Evolutionary conservation across 2,113 vertebrate genomes (phyloP).

Genomic region (Coracopsis vasa): DNA sequence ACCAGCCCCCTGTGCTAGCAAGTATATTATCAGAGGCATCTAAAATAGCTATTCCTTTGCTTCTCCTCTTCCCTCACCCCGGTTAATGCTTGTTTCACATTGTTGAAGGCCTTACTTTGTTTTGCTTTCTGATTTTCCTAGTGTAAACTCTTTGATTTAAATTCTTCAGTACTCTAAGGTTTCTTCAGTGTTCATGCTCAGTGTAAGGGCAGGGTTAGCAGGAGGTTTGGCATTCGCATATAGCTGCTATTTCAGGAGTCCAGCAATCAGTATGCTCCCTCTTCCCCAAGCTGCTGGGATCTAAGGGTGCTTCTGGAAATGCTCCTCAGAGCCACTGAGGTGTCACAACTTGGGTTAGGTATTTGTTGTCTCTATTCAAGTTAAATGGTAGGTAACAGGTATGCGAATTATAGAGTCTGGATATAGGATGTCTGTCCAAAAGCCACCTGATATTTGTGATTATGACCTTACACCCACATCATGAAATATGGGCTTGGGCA

Average conservation of each 20-base stretch:
- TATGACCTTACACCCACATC: background rate
- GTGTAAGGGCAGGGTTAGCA: background rate
- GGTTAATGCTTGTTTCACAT: background rate
- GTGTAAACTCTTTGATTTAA: background rate
- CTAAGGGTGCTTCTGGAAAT: background rate
- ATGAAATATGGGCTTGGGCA: background rate
- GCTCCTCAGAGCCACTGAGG: background rate
- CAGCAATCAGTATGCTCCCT: rapidly evolving
- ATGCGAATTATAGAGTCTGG: background rate
- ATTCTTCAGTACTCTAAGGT: background rate
- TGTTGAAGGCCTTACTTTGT: background rate
- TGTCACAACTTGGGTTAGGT: background rate
- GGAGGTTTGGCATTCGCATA: rapidly evolving
- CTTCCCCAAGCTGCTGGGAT: background rate
- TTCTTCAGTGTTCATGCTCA: background rate
- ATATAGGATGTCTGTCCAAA: background rate
- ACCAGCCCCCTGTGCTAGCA: background rate
- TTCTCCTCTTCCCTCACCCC: background rate
- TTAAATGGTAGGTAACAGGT: background rate
- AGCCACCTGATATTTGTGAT: background rate
- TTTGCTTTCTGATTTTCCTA: background rate
- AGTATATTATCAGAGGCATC: background rate
- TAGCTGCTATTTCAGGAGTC: background rate
- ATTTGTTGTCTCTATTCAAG: background rate
- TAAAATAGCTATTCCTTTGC: background rate